These are phyloP conservation scores for Neoniphon sammara DNA, from an alignment of 2,797 vertebrate species.

Conservation along the genomic window DNA sequence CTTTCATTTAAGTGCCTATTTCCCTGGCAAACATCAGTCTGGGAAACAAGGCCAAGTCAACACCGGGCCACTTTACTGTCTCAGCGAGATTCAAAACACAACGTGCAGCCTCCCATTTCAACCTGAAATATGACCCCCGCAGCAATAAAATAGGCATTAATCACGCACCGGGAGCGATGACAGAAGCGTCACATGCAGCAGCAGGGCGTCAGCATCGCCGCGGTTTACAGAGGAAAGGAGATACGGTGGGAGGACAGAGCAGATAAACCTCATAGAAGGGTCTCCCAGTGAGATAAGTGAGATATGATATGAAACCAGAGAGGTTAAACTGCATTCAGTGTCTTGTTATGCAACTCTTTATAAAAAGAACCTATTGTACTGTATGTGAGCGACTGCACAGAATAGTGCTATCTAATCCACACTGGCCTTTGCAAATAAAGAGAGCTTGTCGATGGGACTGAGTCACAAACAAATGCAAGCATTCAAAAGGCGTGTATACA, in stretches of 20 bases:
- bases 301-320: slow-evolving; percentile 57
- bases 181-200: slow-evolving; percentile 13
- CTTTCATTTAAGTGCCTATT: background rate
- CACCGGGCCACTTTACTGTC: background rate
- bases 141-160: slow-evolving; percentile 6
- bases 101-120: background rate
- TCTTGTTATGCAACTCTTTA: slow-evolving; percentile 38
- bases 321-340: slow-evolving; percentile 18
- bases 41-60: slow-evolving; percentile 5
- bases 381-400: slow-evolving; percentile 11
- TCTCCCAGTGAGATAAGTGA: slow-evolving; percentile 41
- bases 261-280: slow-evolving; percentile 41
- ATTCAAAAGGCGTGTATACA: slow-evolving; percentile 18
- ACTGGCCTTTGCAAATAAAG: slow-evolving; percentile 30
- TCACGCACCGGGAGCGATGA: slow-evolving; percentile 5
- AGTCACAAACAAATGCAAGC: slow-evolving; percentile 9
- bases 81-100: slow-evolving; percentile 6
- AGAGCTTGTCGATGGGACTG: background rate
- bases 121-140: background rate
- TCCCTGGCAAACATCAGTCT: background rate
- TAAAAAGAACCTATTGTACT: slow-evolving; percentile 37
- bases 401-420: slow-evolving; percentile 16
- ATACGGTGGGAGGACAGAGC: slow-evolving; percentile 33
- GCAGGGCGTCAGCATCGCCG: background rate
- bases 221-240: slow-evolving; percentile 54